Conservation (phyloP, 2,797 vertebrate genomes). For the Pangasius macronema region DNA sequence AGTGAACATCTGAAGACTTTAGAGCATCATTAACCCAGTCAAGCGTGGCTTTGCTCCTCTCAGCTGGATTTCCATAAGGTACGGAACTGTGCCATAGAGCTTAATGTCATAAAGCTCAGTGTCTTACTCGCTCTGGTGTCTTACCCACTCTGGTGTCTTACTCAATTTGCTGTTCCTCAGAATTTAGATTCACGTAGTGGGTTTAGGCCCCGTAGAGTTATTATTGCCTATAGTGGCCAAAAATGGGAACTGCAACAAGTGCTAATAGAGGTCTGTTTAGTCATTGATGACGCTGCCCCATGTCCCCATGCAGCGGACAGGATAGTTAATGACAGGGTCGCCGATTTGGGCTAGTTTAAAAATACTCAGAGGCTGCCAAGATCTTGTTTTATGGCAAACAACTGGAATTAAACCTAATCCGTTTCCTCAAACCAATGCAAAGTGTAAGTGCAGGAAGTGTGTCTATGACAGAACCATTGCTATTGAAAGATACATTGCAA, state of each 20-base stretch:
- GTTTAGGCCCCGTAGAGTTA: neutral
- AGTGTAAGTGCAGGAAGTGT: neutral
- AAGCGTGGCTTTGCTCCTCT: neutral
- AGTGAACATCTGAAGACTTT: neutral
- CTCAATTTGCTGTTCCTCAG: neutral
- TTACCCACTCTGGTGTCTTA: neutral
- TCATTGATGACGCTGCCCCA: no score
- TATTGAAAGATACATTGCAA: neutral
- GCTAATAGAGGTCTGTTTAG: neutral
- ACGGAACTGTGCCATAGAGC: neutral
- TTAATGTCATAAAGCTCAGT: conserved; percentile 7
- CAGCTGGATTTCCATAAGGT: neutral
- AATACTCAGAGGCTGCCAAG: neutral
- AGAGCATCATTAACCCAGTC: neutral
- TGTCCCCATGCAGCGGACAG: neutral
- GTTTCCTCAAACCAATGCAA: neutral
- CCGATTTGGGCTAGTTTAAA: neutral
- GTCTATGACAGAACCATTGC: neutral
- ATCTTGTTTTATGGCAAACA: neutral
- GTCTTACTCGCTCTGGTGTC: neutral
- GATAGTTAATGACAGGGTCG: neutral
- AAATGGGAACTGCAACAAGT: neutral
- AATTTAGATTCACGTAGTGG: neutral
- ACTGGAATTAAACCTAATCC: neutral
- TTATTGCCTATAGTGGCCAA: neutral